Base-by-base conservation (phyloP, 2,888 invertebrate species). In the Lymantria monacha region DNA sequence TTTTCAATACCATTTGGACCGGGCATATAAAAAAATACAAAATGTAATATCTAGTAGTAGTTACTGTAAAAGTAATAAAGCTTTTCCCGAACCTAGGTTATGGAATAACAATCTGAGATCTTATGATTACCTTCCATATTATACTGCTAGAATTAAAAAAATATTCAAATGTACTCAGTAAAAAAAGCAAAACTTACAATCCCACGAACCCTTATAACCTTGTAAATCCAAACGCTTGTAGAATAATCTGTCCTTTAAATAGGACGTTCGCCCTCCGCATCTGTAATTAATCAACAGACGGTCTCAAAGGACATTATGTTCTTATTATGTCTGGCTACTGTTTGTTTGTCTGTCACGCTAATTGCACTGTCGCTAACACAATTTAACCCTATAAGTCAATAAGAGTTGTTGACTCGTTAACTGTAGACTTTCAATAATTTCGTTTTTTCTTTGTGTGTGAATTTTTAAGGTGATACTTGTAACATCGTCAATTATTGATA, bases 271-370 rank as follows among this genome's bases (percentile, higher is more conserved):
- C 48, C 57, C 58, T 46, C 53, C 57, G 47, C 61, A 57, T 62
- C 67, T 69, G 65, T 64, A 74, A 76, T 75, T 74, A 76, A 75
- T 74, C 68, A 69, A 65, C 45, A 49, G 40, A 56, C 48, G 33
- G 40, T 44, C 41, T 11, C 33, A 15, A 38, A 51, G 38, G 48
- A 49, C 48, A 52, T 41, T 33, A 42, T 48, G 50, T 67, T 75
- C 62, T 66, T 83, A 71, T 85, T 85, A 57, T 79, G 83, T 84
- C 83, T 83, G 82, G 72, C 65, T 53, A 43, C 45, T 62, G 56
- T 69, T 48, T 55, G 69, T 74, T 65, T 68, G 74, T 76, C 72
- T 73, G 76, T 72, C 66, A 69, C 57, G 63, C 59, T 77, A 82
- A 81, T 83, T 83, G 73, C 69, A 58, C 53, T 53, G 59, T 54